Base-by-base conservation (phyloP, 2,888 invertebrate species). In the Metellina segmentata region DNA sequence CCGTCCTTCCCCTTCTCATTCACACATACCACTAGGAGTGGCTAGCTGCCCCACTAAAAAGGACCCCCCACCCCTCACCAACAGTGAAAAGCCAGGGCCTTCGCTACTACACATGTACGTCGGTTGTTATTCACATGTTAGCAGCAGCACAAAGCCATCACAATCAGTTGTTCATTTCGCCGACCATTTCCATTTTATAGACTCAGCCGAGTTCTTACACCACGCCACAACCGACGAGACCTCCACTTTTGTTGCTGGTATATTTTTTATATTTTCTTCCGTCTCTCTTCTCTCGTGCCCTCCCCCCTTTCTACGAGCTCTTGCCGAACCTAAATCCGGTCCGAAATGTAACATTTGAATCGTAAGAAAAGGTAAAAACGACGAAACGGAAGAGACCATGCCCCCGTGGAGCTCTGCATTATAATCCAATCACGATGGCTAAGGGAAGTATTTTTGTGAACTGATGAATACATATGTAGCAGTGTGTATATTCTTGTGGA, bases 151-250 rank as follows among this genome's bases (percentile, higher is more conserved):
- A 91, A 91, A 70, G 90, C 90, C 75, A 11, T 49, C 90, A 86
- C 86, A 86, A 91, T 91, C 86, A 82, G 86, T 91, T 91, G 90
- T 91, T 86, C 90, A 91, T 91, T 91, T 91, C 70, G 90, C 86
- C 81, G 77, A 86, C 77, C 90, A 86, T 86, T 91, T 82, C 85
- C 75, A 86, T 82, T 91, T 91, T 91, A 91, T 86, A 86, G 81
- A 86, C 90, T 90, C 77, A 34, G 34, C 34, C 34, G 34, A 34
- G 34, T 34, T 34, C 34, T 34, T 34, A 34, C 4, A 34, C 34
- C 34, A 34, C 34, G 4, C 34, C 34, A 19, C 85, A 52, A 72
- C 83, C 51, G 52, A 19, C 74, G 20, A 48, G 20, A 51, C 71
- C 71, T 74, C 75, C 77, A 77, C 71, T 85, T 85, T 85, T 85